phyloP scores from a whole-genome alignment of 2,113 vertebrate species.

The Aramus guarauna region DNA sequence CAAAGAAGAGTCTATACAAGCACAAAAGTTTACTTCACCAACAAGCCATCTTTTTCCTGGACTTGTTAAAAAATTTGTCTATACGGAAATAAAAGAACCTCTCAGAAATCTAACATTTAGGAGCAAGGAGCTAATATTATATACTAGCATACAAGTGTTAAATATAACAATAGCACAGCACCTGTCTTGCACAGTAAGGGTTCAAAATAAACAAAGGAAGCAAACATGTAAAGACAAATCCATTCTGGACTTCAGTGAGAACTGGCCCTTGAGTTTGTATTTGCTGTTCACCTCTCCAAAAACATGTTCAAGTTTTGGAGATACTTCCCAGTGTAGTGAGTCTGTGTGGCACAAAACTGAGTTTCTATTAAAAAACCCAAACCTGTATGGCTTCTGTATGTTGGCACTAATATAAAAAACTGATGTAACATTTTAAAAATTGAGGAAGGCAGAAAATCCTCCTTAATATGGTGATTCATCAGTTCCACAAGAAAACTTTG shows the following conservation, averaged over 20 bases:
- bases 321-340: not conserved
- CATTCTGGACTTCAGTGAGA: not conserved
- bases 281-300: not conserved
- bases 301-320: not conserved
- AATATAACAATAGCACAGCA: not conserved
- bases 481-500: not conserved
- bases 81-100: not conserved
- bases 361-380: not conserved
- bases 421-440: not conserved
- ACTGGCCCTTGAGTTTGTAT: not conserved
- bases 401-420: not conserved
- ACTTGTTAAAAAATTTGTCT: not conserved
- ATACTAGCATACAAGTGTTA: not conserved
- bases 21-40: not conserved
- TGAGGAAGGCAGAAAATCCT: not conserved
- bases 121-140: not conserved
- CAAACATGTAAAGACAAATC: not conserved
- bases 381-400: not conserved
- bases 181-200: not conserved
- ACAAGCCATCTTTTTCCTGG: not conserved
- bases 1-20: not conserved
- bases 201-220: not conserved
- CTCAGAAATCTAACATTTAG: not conserved
- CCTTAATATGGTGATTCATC: not conserved
- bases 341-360: not conserved